Evolutionary conservation across 1,140 invertebrate genomes (phyloP), one percentile per base, ranked within the genome.

Genomic region (Spodoptera litura): DNA sequence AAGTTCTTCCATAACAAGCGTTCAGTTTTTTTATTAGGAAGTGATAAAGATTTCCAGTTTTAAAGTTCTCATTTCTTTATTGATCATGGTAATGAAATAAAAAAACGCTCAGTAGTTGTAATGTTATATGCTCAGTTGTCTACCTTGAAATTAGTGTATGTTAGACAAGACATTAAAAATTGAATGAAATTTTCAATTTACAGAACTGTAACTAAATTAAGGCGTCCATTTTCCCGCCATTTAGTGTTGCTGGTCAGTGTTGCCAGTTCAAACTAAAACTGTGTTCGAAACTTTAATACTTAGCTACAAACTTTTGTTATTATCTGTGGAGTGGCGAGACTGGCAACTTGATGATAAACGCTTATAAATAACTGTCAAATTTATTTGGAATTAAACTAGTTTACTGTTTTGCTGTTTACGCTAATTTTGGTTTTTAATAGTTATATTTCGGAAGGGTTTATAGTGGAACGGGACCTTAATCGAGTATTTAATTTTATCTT

Each of bases 221-320:
- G n/a, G 31, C 9, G 27, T 72, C 12, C 70, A 3, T 59, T 44
- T 44, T 72, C 70, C 11, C 55, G 13, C 13, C 25, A n/a, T 70
- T 70, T 25, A 53, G 27, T 15, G 13, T 9, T 6, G 51, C 15
- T 20, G 55, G 35, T 15, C 51, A 73, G 31, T 73, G 35, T 44
- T 59, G 27, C 15, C 70, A 70, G 20, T 25, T 49, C 11, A 58
- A 59, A 73, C 15, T 44, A 59, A 49, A 58, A 73, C 15, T 31
- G 31, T 73, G 55, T 44, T 70, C 15, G 15, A n/a, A 73, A 73
- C 53, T 73, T 59, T 44, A 73, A 49, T 25, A 73, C 55, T 59
- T 73, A 44, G 11, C 15, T 20, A 73, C 70, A 73, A 73, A 73
- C 55, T 73, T 59, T 58, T 4, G 25, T 55, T 70, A 70, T 70